These are phyloP conservation scores for Neomonachus schauinslandi DNA, from an alignment of 2,113 vertebrate species.

Conservation along the genomic window DNA sequence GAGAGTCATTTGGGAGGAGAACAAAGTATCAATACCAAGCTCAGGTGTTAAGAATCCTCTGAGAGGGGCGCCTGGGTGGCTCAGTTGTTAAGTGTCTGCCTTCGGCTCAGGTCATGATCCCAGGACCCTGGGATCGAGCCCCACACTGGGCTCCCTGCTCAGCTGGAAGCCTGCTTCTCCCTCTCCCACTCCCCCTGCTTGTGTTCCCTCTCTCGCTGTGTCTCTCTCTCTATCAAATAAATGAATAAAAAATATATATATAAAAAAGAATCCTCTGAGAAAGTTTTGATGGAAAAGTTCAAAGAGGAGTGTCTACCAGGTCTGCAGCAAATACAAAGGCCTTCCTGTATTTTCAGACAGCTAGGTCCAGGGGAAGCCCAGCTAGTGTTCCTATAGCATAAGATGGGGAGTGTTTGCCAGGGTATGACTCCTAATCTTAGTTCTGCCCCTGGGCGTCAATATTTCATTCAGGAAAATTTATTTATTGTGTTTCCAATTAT, in stretches of 20 bases:
- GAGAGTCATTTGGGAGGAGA: neutral
- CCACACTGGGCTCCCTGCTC: too few species aligned
- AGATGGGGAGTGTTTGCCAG: accelerated
- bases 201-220: too few species aligned
- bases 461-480: neutral
- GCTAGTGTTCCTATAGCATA: accelerated
- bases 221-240: too few species aligned
- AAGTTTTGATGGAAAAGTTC: neutral
- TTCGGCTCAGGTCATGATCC: too few species aligned
- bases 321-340: neutral
- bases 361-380: neutral
- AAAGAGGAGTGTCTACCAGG: neutral
- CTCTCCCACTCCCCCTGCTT: too few species aligned
- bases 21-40: neutral
- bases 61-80: neutral
- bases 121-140: too few species aligned
- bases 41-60: neutral
- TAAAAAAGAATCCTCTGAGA: neutral
- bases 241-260: too few species aligned
- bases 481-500: neutral
- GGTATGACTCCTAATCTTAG: neutral
- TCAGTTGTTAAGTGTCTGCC: too few species aligned
- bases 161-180: too few species aligned
- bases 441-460: neutral
- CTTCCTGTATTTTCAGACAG: neutral